Evolutionary conservation across 2,888 invertebrate genomes (phyloP), one percentile per base, ranked within the genome.

Genomic region (Nomada ferruginata): DNA sequence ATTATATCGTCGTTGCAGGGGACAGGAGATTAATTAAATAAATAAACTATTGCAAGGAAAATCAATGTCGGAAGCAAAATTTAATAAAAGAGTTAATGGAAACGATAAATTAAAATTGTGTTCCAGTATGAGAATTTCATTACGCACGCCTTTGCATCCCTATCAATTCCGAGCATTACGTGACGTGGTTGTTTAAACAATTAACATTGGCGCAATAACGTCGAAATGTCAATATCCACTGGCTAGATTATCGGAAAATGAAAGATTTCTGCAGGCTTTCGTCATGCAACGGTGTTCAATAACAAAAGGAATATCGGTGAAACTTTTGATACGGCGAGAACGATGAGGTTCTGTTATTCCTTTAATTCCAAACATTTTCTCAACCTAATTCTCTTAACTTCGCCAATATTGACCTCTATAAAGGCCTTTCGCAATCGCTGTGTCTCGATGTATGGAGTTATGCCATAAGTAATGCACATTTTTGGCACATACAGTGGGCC

Each of bases 151-250:
- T 42, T 57, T 9, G 68, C 44, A 23, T 13, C 53, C 9, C 69
- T 29, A 10, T 42, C 44, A 59, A 50, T 63, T 53, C 70, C 64
- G 18, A 23, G 59, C 69, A 59, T 59, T 69, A 44, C 29, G 29
- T 29, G 29, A 29, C 29, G 29, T 29, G 20, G 69, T 59, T 52
- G 64, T 78, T 79, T 79, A 78, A 78, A 53, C 60, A 78, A 78
- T 70, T 79, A 78, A 79, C 79, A 79, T 79, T 78, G 79, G 59
- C 64, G 64, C 60, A 70, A 70, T 65, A 78, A 79, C 64, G 78
- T 77, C 44, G 63, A 79, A 65, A 60, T 59, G 79, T 55, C 68
- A 63, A 59, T 77, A 69, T 63, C 66, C 68, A 47, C 53, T 18
- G 42, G 26, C n/a, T 20, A 18, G n/a, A 20, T 53, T 11, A 53